Percentiles rank a stretch among this genome's conserved stretches.
These are phyloP conservation scores for Tympanuchus pallidicinctus DNA, from an alignment of 2,113 vertebrate species.

Conservation along the genomic window DNA sequence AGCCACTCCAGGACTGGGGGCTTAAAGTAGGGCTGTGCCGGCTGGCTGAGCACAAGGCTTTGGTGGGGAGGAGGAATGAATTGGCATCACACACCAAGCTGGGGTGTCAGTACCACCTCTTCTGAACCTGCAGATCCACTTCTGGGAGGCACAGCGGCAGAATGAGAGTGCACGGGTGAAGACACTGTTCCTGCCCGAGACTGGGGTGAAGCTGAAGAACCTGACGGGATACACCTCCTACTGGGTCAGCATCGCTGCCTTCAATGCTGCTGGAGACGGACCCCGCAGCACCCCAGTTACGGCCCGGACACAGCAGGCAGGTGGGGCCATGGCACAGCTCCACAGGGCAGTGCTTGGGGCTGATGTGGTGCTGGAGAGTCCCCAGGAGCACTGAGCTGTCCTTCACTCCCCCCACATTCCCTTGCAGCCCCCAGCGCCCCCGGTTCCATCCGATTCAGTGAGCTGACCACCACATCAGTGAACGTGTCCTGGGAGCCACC, in stretches of 20 bases:
- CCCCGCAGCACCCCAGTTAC: constrained; percentile 85
- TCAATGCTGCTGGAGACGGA: constrained; percentile 94
- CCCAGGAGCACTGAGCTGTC: not conserved
- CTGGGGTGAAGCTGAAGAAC: constrained; percentile 92
- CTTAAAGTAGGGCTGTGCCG: accelerated
- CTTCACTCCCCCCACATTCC: not conserved
- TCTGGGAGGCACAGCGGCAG: constrained; percentile 89
- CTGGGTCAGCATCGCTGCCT: constrained; percentile 91
- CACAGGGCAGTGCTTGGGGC: not conserved
- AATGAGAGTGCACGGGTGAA: constrained; percentile 87
- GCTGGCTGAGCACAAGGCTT: not conserved
- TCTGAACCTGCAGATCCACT: constrained; percentile 86
- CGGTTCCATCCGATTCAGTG: constrained; percentile 91
- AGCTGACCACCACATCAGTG: constrained; percentile 96
- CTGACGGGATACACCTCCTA: constrained; percentile 94
- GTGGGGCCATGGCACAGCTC: constrained; percentile 60
- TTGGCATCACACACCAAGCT: accelerated
- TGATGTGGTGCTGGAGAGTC: not conserved
- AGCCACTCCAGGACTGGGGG: accelerated
- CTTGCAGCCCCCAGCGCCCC: constrained; percentile 91
- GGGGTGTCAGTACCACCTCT: accelerated
- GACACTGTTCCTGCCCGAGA: constrained; percentile 93
- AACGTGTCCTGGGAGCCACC: constrained; percentile 97
- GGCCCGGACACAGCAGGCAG: constrained; percentile 94
- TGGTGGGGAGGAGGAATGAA: accelerated